Base-by-base conservation (phyloP, 2,113 vertebrate species). In the Alexandromys fortis region DNA sequence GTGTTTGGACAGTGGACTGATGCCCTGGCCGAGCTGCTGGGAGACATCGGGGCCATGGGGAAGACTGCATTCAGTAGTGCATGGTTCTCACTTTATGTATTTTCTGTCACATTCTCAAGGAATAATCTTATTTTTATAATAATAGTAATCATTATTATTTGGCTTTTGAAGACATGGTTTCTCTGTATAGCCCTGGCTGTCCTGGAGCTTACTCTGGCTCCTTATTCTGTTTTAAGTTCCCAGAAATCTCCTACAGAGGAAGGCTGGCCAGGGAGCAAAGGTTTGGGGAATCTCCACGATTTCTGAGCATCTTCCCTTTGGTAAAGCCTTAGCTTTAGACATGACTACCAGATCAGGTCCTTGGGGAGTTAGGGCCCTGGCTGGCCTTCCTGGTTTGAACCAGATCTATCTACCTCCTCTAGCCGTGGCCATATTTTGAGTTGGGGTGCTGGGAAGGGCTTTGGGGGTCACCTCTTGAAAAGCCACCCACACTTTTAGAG, bases 81-180 rank as follows among this genome's bases (percentile, higher is more conserved):
- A 42, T 30, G 24, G 26, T 35, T 58, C 49, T 26, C 38, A 26
- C 68, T 63, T 94, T 55, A n/a, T 33, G 47, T 47, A 5, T 76
- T 55, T 77, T 92, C 52, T 8, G 9, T 16, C 49, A 30, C 38
- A 45, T 82, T 95, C 49, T 19, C 26, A 38, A n/a, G n/a, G n/a
- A 72, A 24, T 91, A n/a, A 26, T 92, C 94, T 90, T 75, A 90
- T 91, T 70, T 70, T 70, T 35, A 35, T 68, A 68, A 68, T 68
- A 33, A 68, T 68, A 5, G 14, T 68, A 30, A 30, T 67, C 35
- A 19, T 35, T 70, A 7, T 70, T 35, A 7, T 72, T 38, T n/a
- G 67, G 67, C n/a, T 72, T 72, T 72, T 72, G 16, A 72, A 21
- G 68, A n/a, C 68, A 72, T 8, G 35, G 68, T 72, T n/a, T n/a